Percentiles rank a stretch among this genome's conserved stretches.
Conservation (phyloP, 2,797 vertebrate genomes). For the Molothrus ater region DNA sequence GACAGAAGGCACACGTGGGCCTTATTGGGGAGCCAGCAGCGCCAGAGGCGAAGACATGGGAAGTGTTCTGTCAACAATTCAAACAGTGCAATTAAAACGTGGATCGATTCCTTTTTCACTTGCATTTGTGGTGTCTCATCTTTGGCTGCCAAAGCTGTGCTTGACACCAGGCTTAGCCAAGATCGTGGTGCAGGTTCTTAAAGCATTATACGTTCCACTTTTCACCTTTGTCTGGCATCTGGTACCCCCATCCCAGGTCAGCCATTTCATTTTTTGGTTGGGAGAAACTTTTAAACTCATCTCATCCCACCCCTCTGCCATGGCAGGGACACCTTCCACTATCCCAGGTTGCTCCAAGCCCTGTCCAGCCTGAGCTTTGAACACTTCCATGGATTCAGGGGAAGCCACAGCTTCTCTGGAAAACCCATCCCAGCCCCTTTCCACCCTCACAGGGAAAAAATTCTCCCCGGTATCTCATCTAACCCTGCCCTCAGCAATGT, state of each 20-base stretch:
- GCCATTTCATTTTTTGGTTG: background rate
- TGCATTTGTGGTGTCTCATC: background rate
- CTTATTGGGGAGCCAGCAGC: constrained; percentile 28
- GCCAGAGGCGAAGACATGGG: background rate
- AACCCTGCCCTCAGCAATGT: background rate
- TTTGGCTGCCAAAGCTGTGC: background rate
- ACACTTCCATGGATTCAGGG: background rate
- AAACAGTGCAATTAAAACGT: background rate
- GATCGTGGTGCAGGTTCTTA: fast-evolving
- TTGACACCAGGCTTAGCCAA: background rate
- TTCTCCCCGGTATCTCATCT: background rate
- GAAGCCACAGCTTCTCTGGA: background rate
- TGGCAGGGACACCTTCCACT: background rate
- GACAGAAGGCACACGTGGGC: constrained; percentile 26
- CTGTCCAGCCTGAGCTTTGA: fast-evolving
- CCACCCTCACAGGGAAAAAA: background rate
- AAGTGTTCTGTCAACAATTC: constrained; percentile 38
- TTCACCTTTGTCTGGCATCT: background rate
- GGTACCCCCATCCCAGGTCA: background rate
- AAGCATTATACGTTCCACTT: background rate
- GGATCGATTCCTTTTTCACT: background rate
- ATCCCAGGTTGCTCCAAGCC: background rate
- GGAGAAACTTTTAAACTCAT: background rate
- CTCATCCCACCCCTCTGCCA: background rate
- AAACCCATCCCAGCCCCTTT: background rate